Evolutionary conservation across 2,888 invertebrate species (phyloP).

Genomic region (Seira musarum): DNA sequence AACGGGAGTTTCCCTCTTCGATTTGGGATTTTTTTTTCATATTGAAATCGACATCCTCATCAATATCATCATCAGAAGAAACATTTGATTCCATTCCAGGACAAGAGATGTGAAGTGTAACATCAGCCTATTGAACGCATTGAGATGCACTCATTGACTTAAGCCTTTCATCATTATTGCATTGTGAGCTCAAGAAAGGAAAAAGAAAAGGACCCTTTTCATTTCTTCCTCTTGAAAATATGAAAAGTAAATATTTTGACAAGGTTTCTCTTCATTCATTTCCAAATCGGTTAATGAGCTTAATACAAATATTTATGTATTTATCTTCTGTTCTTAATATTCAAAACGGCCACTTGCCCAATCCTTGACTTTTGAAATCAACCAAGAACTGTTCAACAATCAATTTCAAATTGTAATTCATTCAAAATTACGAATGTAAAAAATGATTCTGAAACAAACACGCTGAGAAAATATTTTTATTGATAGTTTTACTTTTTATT

Average conservation of each 20-base stretch:
- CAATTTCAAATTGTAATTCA: no score
- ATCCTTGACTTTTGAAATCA: neutral
- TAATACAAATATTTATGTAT: slow-evolving; percentile 8
- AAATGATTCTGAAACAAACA: no score
- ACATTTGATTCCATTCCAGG: no score
- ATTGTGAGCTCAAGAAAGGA: neutral
- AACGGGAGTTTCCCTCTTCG: slow-evolving; percentile 53
- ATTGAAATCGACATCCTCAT: slow-evolving; percentile 47
- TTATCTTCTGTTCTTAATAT: slow-evolving; percentile 8
- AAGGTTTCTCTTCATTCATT: slow-evolving; percentile 51
- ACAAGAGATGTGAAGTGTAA: slow-evolving; percentile 29
- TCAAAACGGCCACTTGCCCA: neutral
- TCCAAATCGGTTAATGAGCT: slow-evolving; percentile 56
- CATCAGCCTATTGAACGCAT: neutral
- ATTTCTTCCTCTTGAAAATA: slow-evolving; percentile 44
- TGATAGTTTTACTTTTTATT: neutral
- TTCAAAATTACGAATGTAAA: no score
- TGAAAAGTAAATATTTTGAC: slow-evolving; percentile 60
- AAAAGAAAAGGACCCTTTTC: slow-evolving; percentile 32
- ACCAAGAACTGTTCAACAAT: neutral
- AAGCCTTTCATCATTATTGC: neutral
- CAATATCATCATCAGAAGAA: neutral
- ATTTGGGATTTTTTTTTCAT: slow-evolving; percentile 38
- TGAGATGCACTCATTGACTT: neutral
- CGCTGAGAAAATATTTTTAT: no score